A percentile compares a stretch with the other conserved stretches of the same genome.
These are phyloP conservation scores for mouse (Mus musculus) DNA, from an alignment of 2,113 vertebrate genomes.

Conservation along the genomic window GRCm39 chr10:82152501-82153000, in stretches of 20 bases:
- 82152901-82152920: not conserved
- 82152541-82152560: too few relatives aligned
- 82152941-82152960: not conserved
- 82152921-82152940: not conserved
- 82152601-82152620: conserved; percentile 18
- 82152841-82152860: not conserved
- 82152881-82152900: not conserved
- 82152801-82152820: conserved; percentile 11
- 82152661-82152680: not conserved
- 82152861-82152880: not conserved
- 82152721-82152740: not conserved
- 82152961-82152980: not conserved
- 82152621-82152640: not conserved
- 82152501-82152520: too few relatives aligned
- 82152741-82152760: not conserved
- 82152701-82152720: conserved; percentile 8
- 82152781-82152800: not conserved
- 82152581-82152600: not conserved
- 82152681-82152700: not conserved
- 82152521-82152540: too few relatives aligned
- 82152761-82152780: not conserved
- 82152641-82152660: conserved; percentile 16
- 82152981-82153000: not conserved
- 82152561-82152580: too few relatives aligned
- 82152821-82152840: not conserved